Percentiles rank a stretch among this genome's conserved stretches.
Conservation (phyloP, 2,113 vertebrate species). For the Hepsetus odoe region DNA sequence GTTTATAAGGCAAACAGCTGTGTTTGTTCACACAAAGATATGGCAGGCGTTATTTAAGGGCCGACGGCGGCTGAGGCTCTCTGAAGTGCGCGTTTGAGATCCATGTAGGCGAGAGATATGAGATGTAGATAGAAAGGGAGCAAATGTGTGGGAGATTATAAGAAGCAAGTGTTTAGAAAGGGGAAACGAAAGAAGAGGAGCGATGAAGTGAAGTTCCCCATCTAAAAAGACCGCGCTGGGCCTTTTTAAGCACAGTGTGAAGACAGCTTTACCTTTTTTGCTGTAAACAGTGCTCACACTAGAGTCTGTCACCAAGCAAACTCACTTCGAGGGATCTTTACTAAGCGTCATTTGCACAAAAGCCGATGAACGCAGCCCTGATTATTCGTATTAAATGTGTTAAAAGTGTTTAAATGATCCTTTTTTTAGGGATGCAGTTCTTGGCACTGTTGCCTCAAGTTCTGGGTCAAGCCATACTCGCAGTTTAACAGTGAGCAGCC, state of each 20-base stretch:
- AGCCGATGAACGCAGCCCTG: too few species aligned
- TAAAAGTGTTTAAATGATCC: too few species aligned
- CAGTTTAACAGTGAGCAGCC: too few species aligned
- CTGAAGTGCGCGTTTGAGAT: background rate
- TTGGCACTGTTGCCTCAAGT: too few species aligned
- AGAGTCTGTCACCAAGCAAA: too few species aligned
- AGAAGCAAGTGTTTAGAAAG: background rate
- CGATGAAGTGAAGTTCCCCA: background rate
- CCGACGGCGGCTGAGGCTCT: background rate
- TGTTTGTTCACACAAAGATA: background rate
- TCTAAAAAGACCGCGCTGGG: background rate
- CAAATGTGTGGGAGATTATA: background rate
- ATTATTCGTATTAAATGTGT: too few species aligned
- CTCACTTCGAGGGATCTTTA: too few species aligned
- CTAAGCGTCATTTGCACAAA: too few species aligned
- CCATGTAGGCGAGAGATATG: conserved; percentile 21
- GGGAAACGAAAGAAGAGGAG: background rate
- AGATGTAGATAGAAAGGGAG: background rate
- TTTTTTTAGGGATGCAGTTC: too few species aligned
- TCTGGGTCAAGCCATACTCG: too few species aligned
- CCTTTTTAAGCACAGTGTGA: background rate
- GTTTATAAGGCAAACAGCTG: background rate
- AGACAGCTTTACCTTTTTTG: too few species aligned
- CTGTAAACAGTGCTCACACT: background rate
- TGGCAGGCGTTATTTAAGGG: background rate